phyloP scores from a whole-genome alignment of 2,113 vertebrate species.

The Pluvialis apricaria region DNA sequence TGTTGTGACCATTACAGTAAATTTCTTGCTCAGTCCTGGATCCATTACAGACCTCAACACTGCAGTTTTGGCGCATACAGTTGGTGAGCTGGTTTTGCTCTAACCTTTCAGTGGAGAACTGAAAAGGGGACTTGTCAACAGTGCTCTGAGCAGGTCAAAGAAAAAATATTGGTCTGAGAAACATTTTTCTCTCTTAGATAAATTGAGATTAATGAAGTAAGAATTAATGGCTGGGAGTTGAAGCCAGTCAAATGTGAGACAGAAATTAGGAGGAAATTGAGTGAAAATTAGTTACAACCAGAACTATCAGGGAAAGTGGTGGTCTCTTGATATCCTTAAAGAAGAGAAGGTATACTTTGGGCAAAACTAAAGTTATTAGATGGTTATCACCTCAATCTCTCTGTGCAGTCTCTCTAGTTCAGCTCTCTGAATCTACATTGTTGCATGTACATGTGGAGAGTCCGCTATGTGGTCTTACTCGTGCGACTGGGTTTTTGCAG shows the following conservation, averaged over 20 bases:
- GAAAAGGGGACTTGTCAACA: neutral
- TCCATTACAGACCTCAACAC: neutral
- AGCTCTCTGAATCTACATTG: neutral
- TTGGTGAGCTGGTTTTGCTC: neutral
- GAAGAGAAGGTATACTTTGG: neutral
- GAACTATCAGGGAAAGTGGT: neutral
- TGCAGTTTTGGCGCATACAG: neutral
- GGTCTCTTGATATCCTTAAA: neutral
- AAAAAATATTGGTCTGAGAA: neutral
- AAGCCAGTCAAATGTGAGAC: neutral
- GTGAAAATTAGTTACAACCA: neutral
- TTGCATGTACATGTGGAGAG: fast-evolving
- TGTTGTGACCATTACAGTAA: neutral
- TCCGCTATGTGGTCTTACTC: neutral
- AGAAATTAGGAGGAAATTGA: neutral
- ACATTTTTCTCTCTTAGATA: neutral
- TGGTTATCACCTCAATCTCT: neutral
- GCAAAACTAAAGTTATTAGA: neutral
- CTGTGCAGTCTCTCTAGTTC: neutral
- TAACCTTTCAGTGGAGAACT: neutral
- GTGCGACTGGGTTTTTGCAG: neutral
- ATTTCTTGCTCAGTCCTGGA: neutral
- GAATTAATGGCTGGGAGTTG: neutral
- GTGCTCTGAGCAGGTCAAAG: neutral
- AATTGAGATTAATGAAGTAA: neutral